Percentiles rank a stretch among this genome's conserved stretches.
Evolutionary conservation across 2,113 vertebrate genomes (phyloP).

Genomic region (Ardeotis arabs): DNA sequence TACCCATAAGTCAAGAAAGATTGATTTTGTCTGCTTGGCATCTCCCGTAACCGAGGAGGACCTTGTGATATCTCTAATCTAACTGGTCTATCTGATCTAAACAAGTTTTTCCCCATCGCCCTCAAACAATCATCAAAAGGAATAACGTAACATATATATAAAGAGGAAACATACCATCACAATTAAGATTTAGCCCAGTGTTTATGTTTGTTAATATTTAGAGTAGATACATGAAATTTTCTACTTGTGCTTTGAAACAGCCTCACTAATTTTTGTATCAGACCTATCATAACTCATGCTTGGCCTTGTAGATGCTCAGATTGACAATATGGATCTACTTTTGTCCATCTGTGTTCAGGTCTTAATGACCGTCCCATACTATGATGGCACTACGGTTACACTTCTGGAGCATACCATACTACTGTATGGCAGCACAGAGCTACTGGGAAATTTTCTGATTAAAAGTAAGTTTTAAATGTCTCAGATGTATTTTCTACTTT

Average conservation of each 20-base stretch:
- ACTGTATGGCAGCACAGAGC: not conserved
- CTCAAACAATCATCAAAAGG: not conserved
- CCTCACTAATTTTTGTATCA: not conserved
- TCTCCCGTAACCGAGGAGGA: not conserved
- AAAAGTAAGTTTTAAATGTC: not conserved
- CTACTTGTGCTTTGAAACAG: not conserved
- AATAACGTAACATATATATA: rapidly evolving
- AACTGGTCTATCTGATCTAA: not conserved
- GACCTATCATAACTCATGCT: not conserved
- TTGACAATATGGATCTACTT: not conserved
- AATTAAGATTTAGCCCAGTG: not conserved
- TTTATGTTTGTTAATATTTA: not conserved
- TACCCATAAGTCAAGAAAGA: not conserved
- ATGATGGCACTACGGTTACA: rapidly evolving
- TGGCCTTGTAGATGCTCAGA: not conserved
- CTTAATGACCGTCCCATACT: too few species aligned
- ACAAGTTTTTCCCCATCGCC: not conserved
- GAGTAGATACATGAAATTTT: not conserved
- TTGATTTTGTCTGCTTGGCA: not conserved
- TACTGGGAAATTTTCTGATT: not conserved
- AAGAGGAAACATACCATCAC: not conserved
- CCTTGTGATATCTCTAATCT: not conserved
- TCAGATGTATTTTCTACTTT: not conserved
- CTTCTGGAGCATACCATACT: not conserved
- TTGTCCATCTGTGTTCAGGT: not conserved